Conservation (phyloP, 2,113 vertebrate species). For the Crocuta crocuta region DNA sequence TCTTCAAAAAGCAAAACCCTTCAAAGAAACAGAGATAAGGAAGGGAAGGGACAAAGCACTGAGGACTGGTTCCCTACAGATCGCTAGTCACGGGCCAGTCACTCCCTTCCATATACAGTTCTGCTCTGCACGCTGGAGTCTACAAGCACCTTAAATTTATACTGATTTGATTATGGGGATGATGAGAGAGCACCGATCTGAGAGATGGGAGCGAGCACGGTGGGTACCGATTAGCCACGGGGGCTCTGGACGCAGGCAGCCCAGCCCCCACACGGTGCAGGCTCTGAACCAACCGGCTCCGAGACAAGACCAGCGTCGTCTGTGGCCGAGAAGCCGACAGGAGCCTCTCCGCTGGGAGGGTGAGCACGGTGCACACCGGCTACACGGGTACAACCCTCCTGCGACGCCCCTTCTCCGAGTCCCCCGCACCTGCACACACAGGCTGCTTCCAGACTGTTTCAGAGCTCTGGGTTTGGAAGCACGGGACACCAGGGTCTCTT, state of each 20-base stretch:
- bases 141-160: background rate
- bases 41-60: background rate
- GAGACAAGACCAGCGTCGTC: accelerated
- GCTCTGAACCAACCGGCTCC: background rate
- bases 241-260: background rate
- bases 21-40: background rate
- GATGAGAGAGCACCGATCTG: background rate
- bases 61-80: too few relatives aligned
- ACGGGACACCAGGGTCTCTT: background rate
- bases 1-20: background rate
- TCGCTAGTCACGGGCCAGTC: accelerated
- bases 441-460: background rate
- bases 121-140: background rate
- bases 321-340: accelerated
- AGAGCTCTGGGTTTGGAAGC: background rate
- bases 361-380: background rate
- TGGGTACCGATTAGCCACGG: background rate
- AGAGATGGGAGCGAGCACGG: background rate
- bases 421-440: background rate
- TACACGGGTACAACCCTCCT: accelerated
- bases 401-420: accelerated
- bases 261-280: accelerated
- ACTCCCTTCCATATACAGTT: background rate
- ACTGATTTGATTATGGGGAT: background rate
- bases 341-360: background rate